Conservation (phyloP, 2,797 vertebrate species). For the Intellagama lesueurii region DNA sequence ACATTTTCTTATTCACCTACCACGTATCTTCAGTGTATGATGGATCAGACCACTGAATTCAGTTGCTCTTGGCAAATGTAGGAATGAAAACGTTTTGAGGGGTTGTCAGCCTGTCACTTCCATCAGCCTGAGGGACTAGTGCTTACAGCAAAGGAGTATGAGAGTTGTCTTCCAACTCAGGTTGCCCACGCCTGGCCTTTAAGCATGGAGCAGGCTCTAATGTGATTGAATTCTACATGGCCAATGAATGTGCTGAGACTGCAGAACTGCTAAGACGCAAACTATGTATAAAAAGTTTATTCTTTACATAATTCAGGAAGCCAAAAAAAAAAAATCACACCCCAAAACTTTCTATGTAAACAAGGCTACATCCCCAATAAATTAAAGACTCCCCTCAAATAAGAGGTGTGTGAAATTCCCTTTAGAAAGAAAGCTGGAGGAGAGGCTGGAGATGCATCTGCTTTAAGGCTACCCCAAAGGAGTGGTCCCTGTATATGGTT, state of each 20-base stretch:
- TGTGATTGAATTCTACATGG: neutral
- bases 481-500: constrained; percentile 26
- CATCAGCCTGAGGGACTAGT: neutral
- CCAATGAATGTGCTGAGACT: too few relatives aligned
- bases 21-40: neutral
- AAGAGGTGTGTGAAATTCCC: constrained; percentile 12
- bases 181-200: neutral
- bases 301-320: constrained; percentile 68
- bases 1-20: neutral
- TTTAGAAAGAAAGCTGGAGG: constrained; percentile 17
- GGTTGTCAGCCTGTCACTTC: neutral
- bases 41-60: neutral
- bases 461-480: constrained; percentile 31
- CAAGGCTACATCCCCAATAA: constrained; percentile 70
- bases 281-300: constrained; percentile 76
- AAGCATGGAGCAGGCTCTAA: too few relatives aligned
- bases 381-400: constrained; percentile 52
- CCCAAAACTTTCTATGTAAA: constrained; percentile 67
- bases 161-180: neutral
- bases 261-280: constrained; percentile 34
- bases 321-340: constrained; percentile 65
- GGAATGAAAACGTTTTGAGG: neutral
- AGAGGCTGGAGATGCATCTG: constrained; percentile 25
- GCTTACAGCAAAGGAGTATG: neutral
- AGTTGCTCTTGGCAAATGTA: neutral